Evolutionary conservation across 64 coral and sea anemone species (phyloP).

Genomic region (Acropora tenuis): DNA sequence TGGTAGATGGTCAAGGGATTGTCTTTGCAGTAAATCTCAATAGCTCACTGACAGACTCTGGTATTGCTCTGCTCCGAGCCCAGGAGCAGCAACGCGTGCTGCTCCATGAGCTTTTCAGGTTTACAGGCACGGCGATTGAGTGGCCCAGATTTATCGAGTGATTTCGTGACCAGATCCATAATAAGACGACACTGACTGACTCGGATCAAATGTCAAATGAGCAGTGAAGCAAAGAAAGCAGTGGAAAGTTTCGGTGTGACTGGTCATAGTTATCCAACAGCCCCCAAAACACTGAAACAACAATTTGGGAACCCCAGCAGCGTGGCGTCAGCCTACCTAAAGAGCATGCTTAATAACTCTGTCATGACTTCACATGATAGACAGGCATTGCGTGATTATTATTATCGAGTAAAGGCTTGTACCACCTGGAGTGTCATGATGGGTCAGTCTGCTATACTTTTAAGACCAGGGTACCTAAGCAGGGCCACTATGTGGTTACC

Average conservation of each 20-base stretch:
- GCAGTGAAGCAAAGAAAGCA: background rate
- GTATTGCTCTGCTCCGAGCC: background rate
- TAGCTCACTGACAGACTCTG: background rate
- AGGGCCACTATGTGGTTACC: constrained; percentile 26
- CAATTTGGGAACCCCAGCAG: constrained; percentile 3
- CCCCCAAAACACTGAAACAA: background rate
- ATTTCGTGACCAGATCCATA: constrained; percentile 15
- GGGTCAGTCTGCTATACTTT: constrained; percentile 2
- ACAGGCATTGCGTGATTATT: background rate
- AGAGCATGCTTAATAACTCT: background rate
- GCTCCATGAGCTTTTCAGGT: background rate
- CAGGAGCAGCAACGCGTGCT: background rate
- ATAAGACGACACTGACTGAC: constrained; percentile 37
- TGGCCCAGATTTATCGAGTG: constrained; percentile 3
- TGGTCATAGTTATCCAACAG: background rate
- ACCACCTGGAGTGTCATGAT: background rate
- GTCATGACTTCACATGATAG: background rate
- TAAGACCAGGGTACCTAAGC: constrained; percentile 13
- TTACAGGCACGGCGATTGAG: background rate
- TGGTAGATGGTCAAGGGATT: background rate
- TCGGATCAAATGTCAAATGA: constrained; percentile 7
- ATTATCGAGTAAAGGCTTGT: background rate
- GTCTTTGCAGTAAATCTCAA: background rate
- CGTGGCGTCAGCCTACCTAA: background rate
- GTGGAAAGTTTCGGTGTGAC: background rate